Conservation (phyloP, 35 echinoderm and acorn worm genomes). For the Apostichopus japonicus region DNA sequence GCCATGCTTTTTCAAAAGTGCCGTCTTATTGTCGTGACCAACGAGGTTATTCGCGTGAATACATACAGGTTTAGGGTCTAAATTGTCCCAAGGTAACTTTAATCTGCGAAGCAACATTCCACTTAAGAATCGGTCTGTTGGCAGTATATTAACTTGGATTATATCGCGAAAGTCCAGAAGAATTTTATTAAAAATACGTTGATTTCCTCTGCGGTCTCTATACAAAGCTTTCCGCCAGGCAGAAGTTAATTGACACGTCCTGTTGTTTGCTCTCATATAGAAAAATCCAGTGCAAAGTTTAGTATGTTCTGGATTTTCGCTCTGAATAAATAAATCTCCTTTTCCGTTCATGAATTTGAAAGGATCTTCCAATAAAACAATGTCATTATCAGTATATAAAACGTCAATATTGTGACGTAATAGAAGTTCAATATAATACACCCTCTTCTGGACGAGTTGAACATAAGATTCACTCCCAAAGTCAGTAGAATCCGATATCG, state of each 20-base stretch:
- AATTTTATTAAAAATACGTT: background rate
- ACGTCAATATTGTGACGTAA: background rate
- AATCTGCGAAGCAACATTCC: background rate
- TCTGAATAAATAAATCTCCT: background rate
- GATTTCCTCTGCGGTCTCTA: background rate
- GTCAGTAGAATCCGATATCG: background rate
- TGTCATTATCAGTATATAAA: background rate
- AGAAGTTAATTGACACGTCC: background rate
- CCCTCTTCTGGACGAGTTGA: background rate
- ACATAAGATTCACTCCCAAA: background rate
- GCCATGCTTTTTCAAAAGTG: background rate
- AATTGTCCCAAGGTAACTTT: background rate
- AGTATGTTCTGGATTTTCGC: background rate
- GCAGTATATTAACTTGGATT: background rate
- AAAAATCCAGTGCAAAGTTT: background rate
- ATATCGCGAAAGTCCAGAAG: background rate
- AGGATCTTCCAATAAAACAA: background rate
- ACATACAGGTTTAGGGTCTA: background rate
- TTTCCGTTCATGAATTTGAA: background rate
- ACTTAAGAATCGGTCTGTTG: background rate
- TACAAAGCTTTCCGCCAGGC: background rate
- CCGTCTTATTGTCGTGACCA: background rate
- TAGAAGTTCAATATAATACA: background rate
- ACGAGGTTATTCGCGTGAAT: background rate
- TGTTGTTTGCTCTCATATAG: background rate